Base-by-base conservation (phyloP, 2,888 invertebrate genomes). In the Autographa gamma region DNA sequence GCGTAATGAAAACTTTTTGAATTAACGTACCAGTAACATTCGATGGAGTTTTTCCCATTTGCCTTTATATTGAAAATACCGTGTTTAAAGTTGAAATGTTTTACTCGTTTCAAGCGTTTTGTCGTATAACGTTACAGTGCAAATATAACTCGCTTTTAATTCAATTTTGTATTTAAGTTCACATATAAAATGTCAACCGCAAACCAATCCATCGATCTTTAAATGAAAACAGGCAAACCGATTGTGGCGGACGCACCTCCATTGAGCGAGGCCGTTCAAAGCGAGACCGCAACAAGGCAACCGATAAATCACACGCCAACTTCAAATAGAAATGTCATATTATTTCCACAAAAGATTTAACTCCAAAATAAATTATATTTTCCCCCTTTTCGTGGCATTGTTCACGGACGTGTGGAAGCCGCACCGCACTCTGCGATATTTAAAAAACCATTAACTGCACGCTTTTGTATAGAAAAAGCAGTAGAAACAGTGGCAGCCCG, bases 341-440 rank as follows among this genome's bases (percentile, higher is more conserved):
- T 96, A 96, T 95, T 95, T 94, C 94, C 95, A 96, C 96, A 96
- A 96, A 96, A 96, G 96, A 96, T 96, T 96, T 96, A 96, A 96
- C 96, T 95, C 90, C 94, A 95, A 96, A 95, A 96, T 96, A 96
- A 96, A 96, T 96, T 95, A 95, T 93, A 89, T 92, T 94, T 93
- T 92, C 92, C 93, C 94, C 95, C 92, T 92, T 91, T 89, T 90
- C 89, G 85, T 86, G 89, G 90, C 84, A 92, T 95, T 95, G 95
- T 95, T 95, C 93, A 90, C 84, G 89, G 92, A 94, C 92, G 95
- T 94, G 93, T 94, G 95, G 95, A 93, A 93, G 93, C 93, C 94
- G 89, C 87, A 84, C 87, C 85, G 86, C 88, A 90, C 92, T 83
- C 89, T 85, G 89, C 92, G 92, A 94, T 95, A 93, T 95, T 95